Evolutionary conservation across 2,797 vertebrate species (phyloP), one percentile per base, ranked within the genome.

Genomic region (Prunella strophiata): DNA sequence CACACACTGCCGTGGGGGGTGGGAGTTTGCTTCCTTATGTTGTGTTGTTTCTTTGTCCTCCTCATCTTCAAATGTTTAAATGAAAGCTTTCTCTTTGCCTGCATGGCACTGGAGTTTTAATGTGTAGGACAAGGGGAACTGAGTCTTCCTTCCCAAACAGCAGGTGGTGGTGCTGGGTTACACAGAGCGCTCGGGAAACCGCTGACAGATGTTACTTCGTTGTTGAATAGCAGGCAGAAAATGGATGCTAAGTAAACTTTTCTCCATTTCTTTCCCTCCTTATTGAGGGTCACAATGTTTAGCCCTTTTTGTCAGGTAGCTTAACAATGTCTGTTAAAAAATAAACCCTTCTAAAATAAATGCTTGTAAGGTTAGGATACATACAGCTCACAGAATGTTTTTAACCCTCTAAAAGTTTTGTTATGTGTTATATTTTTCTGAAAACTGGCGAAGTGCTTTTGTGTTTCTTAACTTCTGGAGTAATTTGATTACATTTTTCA

Each of bases 91-190:
- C 43, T 81, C 22, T 61, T 43, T 40, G 51, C 38, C 4, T 67
- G 32, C n/a, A 1, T 20, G 29, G 23, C 40, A 20, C 65, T 30
- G 48, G 51, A 57, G 55, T n/a, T 52, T 30, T n/a, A 36, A 45
- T 8, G 32, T 73, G 55, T 29, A 27, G 36, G 36, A 34, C 8
- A 8, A 63, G 70, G 55, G 63, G 68, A 82, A 47, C 32, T 3
- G 85, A 95, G 82, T 51, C 95, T 95, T 96, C 87, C 85, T 73
- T 97, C 78, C 86, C 72, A 38, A 94, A 97, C 97, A 98, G 96
- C 93, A 98, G 97, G 93, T 97, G 97, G 96, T 94, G 42, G 79
- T 98, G 71, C 95, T 96, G 97, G 59, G 94, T 97, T 93, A 70
- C 5, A 10, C 43, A 91, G 50, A 71, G 36, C 3, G 0, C 89